Conservation (phyloP, 2,797 vertebrate species). For the Sebastes matsubarae region DNA sequence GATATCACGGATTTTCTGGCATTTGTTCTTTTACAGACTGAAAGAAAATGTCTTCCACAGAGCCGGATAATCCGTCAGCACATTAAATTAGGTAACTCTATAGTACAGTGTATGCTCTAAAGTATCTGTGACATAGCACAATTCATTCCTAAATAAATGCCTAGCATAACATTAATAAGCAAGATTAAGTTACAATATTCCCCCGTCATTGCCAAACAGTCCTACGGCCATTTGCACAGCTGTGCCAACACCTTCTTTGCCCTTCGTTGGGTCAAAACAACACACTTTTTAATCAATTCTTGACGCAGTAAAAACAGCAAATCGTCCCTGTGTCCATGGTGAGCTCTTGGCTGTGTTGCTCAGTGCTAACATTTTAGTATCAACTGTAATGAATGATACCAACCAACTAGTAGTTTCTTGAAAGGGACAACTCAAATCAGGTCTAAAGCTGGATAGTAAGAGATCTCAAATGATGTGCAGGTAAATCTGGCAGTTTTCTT, state of each 20-base stretch:
- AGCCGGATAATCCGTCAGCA: not conserved
- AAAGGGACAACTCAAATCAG: not conserved
- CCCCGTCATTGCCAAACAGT: conserved; percentile 21
- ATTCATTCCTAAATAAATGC: not conserved
- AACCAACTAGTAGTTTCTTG: not conserved
- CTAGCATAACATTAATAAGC: not conserved
- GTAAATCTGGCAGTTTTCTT: not conserved
- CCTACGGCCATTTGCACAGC: not conserved
- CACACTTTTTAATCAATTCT: not conserved
- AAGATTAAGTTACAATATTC: not conserved
- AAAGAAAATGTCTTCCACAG: not conserved
- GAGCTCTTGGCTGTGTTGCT: not conserved
- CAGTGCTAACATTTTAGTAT: not conserved
- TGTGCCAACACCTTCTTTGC: conserved; percentile 11
- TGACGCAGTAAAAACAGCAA: not conserved
- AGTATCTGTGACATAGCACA: conserved; percentile 9
- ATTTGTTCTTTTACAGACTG: not conserved
- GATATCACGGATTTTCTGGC: not conserved
- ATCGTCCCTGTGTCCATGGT: not conserved
- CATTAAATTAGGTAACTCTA: not conserved
- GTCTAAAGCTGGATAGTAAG: not conserved
- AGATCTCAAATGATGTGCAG: not conserved
- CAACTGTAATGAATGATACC: not conserved
- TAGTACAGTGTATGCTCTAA: not conserved
- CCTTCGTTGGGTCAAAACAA: not conserved